Evolutionary conservation across 2,113 vertebrate genomes (phyloP).

Genomic region (Macheiramphus alcinus): DNA sequence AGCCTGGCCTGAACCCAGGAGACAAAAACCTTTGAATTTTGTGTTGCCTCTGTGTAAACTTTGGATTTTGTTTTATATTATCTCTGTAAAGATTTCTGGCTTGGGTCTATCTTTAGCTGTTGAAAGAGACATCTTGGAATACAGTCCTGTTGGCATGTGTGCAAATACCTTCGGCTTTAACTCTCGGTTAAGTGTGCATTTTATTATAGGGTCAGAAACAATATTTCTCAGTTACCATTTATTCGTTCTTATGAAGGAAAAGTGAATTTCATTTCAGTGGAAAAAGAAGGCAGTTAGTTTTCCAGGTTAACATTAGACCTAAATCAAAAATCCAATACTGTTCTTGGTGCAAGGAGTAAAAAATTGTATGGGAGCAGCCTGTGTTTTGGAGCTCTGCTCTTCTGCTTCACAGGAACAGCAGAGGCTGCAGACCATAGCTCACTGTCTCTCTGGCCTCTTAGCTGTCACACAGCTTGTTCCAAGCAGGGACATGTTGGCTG

Average conservation of each 20-base stretch:
- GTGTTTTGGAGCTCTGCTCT: not conserved
- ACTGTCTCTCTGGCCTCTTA: not conserved
- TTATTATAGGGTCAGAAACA: not conserved
- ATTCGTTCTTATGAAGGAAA: not conserved
- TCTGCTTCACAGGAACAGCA: not conserved
- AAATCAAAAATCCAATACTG: constrained; percentile 4
- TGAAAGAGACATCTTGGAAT: not conserved
- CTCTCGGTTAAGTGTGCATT: not conserved
- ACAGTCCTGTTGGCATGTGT: not conserved
- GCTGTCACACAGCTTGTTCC: not conserved
- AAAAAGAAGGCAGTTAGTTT: not conserved
- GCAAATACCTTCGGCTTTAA: not conserved
- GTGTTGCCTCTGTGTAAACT: not conserved
- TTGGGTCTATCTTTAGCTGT: not conserved
- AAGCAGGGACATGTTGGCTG: not conserved
- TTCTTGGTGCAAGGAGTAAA: not conserved
- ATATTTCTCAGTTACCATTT: not conserved
- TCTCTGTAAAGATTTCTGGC: not conserved
- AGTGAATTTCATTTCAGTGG: not conserved
- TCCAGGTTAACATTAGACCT: not conserved
- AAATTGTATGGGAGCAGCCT: not conserved
- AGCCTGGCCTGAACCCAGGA: not conserved
- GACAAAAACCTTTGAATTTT: not conserved
- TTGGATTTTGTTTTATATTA: not conserved
- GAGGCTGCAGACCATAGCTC: not conserved